Evolutionary conservation across 2,797 vertebrate species (phyloP).

Genomic region (Petrocephalus sullivani): DNA sequence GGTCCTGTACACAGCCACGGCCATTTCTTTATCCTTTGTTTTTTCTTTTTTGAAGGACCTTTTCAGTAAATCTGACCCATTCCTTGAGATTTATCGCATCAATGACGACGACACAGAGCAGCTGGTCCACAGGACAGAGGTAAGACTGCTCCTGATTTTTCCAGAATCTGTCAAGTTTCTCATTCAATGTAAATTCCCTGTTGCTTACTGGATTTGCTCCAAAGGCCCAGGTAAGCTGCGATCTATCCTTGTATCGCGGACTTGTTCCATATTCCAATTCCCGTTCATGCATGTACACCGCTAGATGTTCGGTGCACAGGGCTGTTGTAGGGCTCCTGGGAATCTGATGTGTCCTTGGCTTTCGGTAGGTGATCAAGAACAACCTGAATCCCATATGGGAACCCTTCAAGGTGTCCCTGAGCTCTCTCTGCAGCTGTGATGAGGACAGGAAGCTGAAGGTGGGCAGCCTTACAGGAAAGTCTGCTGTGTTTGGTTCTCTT

Average conservation of each 20-base stretch:
- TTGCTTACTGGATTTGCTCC: background rate
- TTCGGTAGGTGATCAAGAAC: constrained; percentile 85
- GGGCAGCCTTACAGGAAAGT: constrained; percentile 25
- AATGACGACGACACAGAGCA: constrained; percentile 81
- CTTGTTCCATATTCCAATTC: background rate
- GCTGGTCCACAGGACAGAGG: constrained; percentile 92
- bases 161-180: background rate
- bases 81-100: constrained; percentile 87
- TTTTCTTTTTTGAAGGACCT: constrained; percentile 68
- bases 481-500: background rate
- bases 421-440: constrained; percentile 87
- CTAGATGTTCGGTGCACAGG: background rate
- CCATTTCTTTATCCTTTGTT: background rate
- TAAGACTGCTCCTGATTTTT: constrained; percentile 38
- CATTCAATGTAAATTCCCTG: background rate
- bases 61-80: constrained; percentile 96
- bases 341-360: background rate
- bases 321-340: background rate
- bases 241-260: background rate
- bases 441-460: constrained; percentile 89
- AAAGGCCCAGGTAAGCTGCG: background rate
- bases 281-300: background rate
- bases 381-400: constrained; percentile 93
- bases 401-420: constrained; percentile 90
- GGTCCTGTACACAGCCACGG: background rate